Percentiles rank a stretch among this genome's conserved stretches.
Evolutionary conservation across 1,140 invertebrate genomes (phyloP).

Genomic region (Anadara kagoshimensis): DNA sequence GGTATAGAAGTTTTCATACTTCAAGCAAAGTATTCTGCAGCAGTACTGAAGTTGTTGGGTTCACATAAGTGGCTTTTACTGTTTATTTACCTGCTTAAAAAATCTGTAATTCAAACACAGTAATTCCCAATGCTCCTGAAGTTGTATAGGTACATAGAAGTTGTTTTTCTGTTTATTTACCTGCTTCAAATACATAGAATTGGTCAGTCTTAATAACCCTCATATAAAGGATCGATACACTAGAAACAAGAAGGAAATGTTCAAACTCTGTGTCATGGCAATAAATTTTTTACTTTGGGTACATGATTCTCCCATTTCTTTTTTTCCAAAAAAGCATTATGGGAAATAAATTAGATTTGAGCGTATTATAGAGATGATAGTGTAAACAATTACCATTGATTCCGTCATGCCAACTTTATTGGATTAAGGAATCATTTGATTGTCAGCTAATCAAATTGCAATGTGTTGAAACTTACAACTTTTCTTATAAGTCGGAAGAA

Average conservation of each 20-base stretch:
- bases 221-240: slow-evolving; percentile 6
- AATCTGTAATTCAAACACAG: too few species aligned
- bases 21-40: too few species aligned
- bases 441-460: slow-evolving; percentile 37
- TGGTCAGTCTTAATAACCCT: neutral
- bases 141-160: too few species aligned
- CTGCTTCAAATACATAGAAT: too few species aligned
- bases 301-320: neutral
- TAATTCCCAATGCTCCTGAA: too few species aligned
- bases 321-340: neutral
- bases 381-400: slow-evolving; percentile 29
- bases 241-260: neutral
- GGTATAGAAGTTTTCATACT: too few species aligned
- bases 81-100: too few species aligned
- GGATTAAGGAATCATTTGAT: slow-evolving; percentile 40
- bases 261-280: neutral
- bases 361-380: neutral
- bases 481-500: slow-evolving; percentile 31
- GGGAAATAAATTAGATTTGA: neutral
- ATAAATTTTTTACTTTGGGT: neutral
- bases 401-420: slow-evolving; percentile 23
- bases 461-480: slow-evolving; percentile 33
- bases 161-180: too few species aligned
- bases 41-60: too few species aligned
- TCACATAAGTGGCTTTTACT: too few species aligned